Conservation (phyloP, 2,113 vertebrate genomes). For the Myxocyprinus asiaticus region DNA sequence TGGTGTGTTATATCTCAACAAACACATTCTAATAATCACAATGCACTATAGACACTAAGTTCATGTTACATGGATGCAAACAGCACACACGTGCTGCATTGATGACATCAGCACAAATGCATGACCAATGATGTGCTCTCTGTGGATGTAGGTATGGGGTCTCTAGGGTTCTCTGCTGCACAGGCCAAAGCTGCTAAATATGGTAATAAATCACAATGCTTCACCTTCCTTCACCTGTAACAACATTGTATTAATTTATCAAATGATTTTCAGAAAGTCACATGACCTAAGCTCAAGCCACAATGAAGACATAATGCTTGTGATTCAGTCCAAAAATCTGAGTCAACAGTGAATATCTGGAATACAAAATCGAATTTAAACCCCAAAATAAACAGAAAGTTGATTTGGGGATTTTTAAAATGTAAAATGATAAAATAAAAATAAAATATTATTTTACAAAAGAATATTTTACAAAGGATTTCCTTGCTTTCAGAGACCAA, state of each 20-base stretch:
- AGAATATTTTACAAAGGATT: too few species aligned
- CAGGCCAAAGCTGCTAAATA: constrained; percentile 85
- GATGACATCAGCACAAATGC: neutral
- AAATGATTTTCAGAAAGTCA: neutral
- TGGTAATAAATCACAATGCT: constrained; percentile 60
- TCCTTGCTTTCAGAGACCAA: too few species aligned
- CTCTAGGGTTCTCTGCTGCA: constrained; percentile 71
- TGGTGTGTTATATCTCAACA: constrained; percentile 70
- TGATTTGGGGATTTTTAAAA: too few species aligned
- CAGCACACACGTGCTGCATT: neutral
- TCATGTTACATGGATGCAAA: too few species aligned
- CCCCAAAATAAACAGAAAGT: too few species aligned
- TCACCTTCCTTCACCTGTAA: neutral
- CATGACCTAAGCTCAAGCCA: too few species aligned
- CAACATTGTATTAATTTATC: neutral
- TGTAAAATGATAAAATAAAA: too few species aligned
- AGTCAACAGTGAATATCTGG: too few species aligned
- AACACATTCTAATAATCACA: neutral
- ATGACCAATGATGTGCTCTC: constrained; percentile 1
- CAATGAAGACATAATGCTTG: too few species aligned
- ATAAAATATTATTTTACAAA: too few species aligned
- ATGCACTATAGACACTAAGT: neutral
- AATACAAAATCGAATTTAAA: too few species aligned
- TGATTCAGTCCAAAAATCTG: too few species aligned
- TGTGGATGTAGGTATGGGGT: constrained; percentile 66